A percentile compares a stretch with the other conserved stretches of the same genome.
Evolutionary conservation across 2,888 invertebrate genomes (phyloP).

Genomic region (Ophion costatus): DNA sequence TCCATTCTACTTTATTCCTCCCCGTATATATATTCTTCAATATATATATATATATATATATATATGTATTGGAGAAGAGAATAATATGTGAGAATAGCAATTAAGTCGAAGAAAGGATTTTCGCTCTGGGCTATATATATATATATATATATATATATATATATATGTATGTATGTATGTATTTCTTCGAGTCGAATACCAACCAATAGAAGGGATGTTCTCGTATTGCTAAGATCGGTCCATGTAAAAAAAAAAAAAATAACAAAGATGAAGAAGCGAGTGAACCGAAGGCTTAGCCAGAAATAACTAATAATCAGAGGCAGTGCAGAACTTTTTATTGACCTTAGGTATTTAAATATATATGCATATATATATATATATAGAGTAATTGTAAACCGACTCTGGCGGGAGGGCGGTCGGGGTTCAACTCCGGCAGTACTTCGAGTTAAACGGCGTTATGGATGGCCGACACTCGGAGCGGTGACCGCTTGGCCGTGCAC

Average conservation of each 20-base stretch:
- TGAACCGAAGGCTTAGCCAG: conserved; percentile 14
- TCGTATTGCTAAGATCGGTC: conserved; percentile 48
- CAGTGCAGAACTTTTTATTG: conserved; percentile 5
- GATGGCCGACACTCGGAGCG: too few relatives aligned
- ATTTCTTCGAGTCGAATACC: conserved; percentile 28
- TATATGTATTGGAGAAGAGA: conserved; percentile 32
- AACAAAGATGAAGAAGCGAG: conserved; percentile 7
- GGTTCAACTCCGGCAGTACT: too few relatives aligned
- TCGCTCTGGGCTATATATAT: conserved; percentile 33
- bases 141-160: not conserved
- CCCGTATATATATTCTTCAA: conserved; percentile 1
- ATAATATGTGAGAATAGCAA: conserved; percentile 63
- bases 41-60: too few relatives aligned
- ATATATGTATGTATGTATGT: not conserved
- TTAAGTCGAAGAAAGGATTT: conserved; percentile 59
- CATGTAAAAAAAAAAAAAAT: conserved; percentile 40
- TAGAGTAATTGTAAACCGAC: not conserved
- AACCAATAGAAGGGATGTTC: conserved; percentile 49
- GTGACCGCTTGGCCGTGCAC: too few relatives aligned
- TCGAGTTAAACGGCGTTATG: too few relatives aligned
- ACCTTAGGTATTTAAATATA: not conserved
- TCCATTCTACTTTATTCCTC: conserved; percentile 38
- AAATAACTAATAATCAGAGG: conserved; percentile 48
- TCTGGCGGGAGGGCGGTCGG: too few relatives aligned
- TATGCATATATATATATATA: not conserved